Percentiles rank a stretch among this genome's conserved stretches.
phyloP scores from a whole-genome alignment of 2,113 vertebrate species.

The Salvator merianae region DNA sequence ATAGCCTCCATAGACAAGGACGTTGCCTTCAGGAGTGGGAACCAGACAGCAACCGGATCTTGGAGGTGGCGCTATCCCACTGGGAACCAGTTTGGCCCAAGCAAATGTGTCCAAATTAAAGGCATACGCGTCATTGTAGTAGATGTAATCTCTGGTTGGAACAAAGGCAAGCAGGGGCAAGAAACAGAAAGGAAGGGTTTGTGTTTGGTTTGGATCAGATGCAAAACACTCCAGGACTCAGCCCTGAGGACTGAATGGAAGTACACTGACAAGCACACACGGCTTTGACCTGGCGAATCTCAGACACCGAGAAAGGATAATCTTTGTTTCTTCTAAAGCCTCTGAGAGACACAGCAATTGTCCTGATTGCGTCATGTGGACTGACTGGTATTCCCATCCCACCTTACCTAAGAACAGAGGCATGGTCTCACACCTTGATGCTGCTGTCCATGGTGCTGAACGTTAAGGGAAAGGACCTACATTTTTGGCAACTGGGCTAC shows the following conservation, averaged over 20 bases:
- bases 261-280: too few species aligned
- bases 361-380: too few species aligned
- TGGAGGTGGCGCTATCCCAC: slow-evolving; percentile 80
- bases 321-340: too few species aligned
- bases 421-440: neutral
- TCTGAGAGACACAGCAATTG: too few species aligned
- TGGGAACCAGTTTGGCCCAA: slow-evolving; percentile 84
- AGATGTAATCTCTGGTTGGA: slow-evolving; percentile 89
- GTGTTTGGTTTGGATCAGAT: neutral
- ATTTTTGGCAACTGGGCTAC: neutral
- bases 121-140: slow-evolving; percentile 89
- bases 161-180: neutral
- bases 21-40: slow-evolving; percentile 77
- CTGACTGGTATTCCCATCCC: too few species aligned
- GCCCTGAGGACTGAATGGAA: too few species aligned
- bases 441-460: neutral
- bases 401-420: too few species aligned
- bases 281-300: too few species aligned
- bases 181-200: neutral
- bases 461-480: neutral
- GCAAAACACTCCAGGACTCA: too few species aligned
- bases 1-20: slow-evolving; percentile 93
- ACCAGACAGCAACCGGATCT: slow-evolving; percentile 90
- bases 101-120: slow-evolving; percentile 90
- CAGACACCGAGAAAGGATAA: too few species aligned